phyloP scores from a whole-genome alignment of 2,888 invertebrate genomes.

The Orchestes rusci region DNA sequence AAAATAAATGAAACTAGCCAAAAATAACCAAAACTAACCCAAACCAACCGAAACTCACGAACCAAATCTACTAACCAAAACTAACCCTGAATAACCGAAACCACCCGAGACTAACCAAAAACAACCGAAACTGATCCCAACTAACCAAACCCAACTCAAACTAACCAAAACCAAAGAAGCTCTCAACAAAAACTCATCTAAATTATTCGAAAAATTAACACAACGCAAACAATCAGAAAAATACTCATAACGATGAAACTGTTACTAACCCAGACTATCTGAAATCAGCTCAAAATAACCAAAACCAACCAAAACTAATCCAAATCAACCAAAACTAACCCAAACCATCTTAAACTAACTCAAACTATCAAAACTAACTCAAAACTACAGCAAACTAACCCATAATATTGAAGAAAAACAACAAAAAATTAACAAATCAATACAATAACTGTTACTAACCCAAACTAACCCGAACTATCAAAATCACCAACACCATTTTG shows the following conservation, averaged over 20 bases:
- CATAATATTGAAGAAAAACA: too few species aligned
- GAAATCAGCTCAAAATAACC: background rate
- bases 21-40: background rate
- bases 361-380: background rate
- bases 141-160: background rate
- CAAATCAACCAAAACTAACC: background rate
- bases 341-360: background rate
- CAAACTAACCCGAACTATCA: too few species aligned
- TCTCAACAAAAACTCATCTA: background rate
- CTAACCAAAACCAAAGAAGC: background rate
- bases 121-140: background rate
- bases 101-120: background rate
- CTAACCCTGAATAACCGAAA: background rate
- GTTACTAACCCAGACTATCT: background rate
- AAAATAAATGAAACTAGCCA: too few species aligned
- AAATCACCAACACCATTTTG: too few species aligned
- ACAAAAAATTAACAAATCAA: too few species aligned
- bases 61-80: too few species aligned
- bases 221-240: background rate
- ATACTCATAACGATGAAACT: too few species aligned
- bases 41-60: too few species aligned
- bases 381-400: background rate
- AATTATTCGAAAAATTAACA: background rate
- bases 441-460: too few species aligned
- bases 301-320: background rate